Evolutionary conservation across 2,797 vertebrate genomes (phyloP), one percentile per base, ranked within the genome.

Genomic region (Sphenodon punctatus): DNA sequence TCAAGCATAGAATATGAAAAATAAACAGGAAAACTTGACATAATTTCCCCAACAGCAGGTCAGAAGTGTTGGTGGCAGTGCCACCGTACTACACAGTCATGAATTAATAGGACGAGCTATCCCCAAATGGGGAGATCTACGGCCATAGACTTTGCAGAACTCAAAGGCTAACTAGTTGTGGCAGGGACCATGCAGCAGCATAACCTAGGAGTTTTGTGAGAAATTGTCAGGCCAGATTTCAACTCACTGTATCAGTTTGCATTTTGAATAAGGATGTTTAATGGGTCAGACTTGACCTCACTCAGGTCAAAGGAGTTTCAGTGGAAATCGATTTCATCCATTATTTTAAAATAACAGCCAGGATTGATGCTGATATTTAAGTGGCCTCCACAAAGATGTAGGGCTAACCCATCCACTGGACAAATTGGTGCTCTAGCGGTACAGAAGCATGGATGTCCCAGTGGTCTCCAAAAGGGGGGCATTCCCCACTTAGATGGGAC

Each of bases 311-410:
- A 74, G 82, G 58, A 75, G 43, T 38, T 84, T 66, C 6, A 8
- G 7, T 53, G 66, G 59, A 68, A 88, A 85, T 71, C 64, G 51
- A 56, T 85, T 67, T 45, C 30, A 86, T 76, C 85, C 68, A 85
- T 86, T 91, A 85, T 89, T 36, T 89, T 78, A 45, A 55, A 39
- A 34, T 46, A 58, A 79, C 78, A 85, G 82, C 20, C 83, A 58
- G 86, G 73, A 75, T 20, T 60, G 75, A 53, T 0, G 2, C 3
- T 19, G 27, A 16, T 67, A 83, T 84, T 78, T 86, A 77, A 86
- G 72, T 89, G 89, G 91, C 86, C 91, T 85, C 88, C 92, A 92
- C 86, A 68, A 74, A 90, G n/a, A n/a, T n/a, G n/a, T n/a, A n/a
- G n/a, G n/a, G n/a, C n/a, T n/a, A n/a, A n/a, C n/a, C n/a, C n/a